Base-by-base conservation (phyloP, 2,888 invertebrate genomes). In the Drosophila rubida region DNA sequence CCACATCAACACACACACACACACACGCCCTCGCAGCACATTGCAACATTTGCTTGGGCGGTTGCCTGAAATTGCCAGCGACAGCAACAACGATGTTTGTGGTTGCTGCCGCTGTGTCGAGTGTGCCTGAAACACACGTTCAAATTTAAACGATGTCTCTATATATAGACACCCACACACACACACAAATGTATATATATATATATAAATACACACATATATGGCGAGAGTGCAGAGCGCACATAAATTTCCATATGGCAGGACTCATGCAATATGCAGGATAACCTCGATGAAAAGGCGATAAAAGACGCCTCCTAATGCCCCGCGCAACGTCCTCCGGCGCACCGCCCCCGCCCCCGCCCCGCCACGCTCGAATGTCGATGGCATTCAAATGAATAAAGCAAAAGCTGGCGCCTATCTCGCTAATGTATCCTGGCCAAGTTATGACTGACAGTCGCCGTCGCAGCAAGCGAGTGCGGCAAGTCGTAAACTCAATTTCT, bases 261-360 rank as follows among this genome's bases (percentile, higher is more conserved):
- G 82, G 82, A 62, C 83, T 83, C 83, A 83, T 83, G 86, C 83
- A 83, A 83, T 85, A 83, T 83, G 86, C 86, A 83, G 69, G 65
- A 85, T 75, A 81, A 77, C 86, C 85, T 77, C 77, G 87, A 87
- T 83, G 88, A 83, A 87, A 83, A 85, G 88, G 83, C 88, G 87
- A 87, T 83, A 83, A 87, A 83, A 83, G 88, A 77, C 65, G 63
- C 74, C 74, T 69, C 45, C 70, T 65, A 74, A 75, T 75, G 63
- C 70, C 60, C 60, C 55, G 37, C 37, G 41, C 27, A 27, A 9
- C 46, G 16, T 39, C 45, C 19, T n/a, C 45, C 11, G 6, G 13
- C 55, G 1, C 6, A 2, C 16, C 14, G 0, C 19, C 16, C 16
- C 14, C 32, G 6, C 14, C 7, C n/a, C n/a, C n/a, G n/a, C n/a